Conservation (phyloP, 2,888 invertebrate genomes). For the Acleris literana region DNA sequence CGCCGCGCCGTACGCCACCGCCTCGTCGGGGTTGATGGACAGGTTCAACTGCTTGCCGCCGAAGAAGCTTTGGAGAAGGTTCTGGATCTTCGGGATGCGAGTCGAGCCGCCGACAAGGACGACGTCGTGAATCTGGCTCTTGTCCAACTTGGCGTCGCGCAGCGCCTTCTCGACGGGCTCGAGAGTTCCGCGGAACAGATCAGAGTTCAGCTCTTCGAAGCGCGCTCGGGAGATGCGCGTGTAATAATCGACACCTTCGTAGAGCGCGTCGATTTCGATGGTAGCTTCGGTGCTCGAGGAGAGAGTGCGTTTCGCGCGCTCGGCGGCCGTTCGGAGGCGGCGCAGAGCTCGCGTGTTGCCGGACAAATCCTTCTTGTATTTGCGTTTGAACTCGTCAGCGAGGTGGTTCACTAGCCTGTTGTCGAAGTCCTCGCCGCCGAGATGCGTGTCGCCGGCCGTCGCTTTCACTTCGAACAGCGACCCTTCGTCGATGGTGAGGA, state of each 20-base stretch:
- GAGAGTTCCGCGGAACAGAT: constrained; percentile 86
- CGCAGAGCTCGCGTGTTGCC: constrained; percentile 85
- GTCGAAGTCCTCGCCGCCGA: constrained; percentile 87
- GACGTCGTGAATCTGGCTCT: constrained; percentile 87
- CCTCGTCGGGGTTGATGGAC: constrained; percentile 89
- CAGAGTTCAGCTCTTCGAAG: constrained; percentile 87
- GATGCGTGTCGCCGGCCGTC: constrained; percentile 90
- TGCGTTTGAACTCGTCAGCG: constrained; percentile 86
- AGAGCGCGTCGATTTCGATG: constrained; percentile 87
- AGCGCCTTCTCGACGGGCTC: constrained; percentile 89
- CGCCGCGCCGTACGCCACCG: constrained; percentile 86
- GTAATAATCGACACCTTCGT: constrained; percentile 86
- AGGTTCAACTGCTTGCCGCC: constrained; percentile 86
- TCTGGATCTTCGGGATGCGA: constrained; percentile 89
- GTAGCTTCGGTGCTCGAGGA: constrained; percentile 88
- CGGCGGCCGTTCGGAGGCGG: constrained; percentile 87
- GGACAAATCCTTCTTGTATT: constrained; percentile 85
- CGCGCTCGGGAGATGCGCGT: constrained; percentile 86
- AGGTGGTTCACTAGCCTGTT: constrained; percentile 84
- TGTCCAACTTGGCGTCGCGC: constrained; percentile 88
- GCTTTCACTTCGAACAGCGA: constrained; percentile 88
- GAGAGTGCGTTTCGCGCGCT: constrained; percentile 87
- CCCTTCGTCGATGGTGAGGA: constrained; percentile 89
- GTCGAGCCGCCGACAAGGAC: constrained; percentile 90
- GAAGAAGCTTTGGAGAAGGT: constrained; percentile 87